Base-by-base conservation (phyloP, 1,140 invertebrate species). In the Phocides pigmalion region DNA sequence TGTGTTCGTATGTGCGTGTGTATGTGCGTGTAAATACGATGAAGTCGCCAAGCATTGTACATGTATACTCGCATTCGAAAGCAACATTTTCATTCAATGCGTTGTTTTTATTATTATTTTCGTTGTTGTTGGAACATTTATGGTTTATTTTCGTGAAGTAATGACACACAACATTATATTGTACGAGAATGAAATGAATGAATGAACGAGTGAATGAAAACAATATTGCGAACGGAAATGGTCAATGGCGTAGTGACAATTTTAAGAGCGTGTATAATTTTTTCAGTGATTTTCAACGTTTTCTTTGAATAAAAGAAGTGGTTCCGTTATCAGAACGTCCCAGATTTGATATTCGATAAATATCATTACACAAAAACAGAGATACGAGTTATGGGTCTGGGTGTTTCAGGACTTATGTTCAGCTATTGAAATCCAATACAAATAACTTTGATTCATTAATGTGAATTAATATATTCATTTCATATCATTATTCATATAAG, bases 91-190 rank as follows among this genome's bases (percentile, higher is more conserved):
- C 4, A 46, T 67, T 67, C 61, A 70, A 64, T 73, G 62, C 2
- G 11, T 35, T n/a, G n/a, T 73, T 81, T 84, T 79, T 73, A 50
- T 62, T 64, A 75, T 77, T 70, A 71, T 62, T 64, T 50, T 16
- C 56, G 74, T 68, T 81, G 85, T 80, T 87, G 70, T 80, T 72
- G 70, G 61, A 56, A 62, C 32, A 44, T 56, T 63, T 64, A 70
- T 35, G 17, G 39, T 11, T 53, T 62, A 49, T 61, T 56, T 56
- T 47, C 8, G 9, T 49, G 17, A 16, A 4, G 16, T 20, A 35
- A 12, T 8, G 42, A 46, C 22, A 61, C 17, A 61, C 25, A 41
- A 61, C 41, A 20, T 35, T 12, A 61, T 47, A 35, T 15, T n/a
- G 47, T 20, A 53, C 11, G 14, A n/a, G n/a, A 17, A 11, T 16